phyloP scores from a whole-genome alignment of 2,113 vertebrate genomes.

The Electrona antarctica region DNA sequence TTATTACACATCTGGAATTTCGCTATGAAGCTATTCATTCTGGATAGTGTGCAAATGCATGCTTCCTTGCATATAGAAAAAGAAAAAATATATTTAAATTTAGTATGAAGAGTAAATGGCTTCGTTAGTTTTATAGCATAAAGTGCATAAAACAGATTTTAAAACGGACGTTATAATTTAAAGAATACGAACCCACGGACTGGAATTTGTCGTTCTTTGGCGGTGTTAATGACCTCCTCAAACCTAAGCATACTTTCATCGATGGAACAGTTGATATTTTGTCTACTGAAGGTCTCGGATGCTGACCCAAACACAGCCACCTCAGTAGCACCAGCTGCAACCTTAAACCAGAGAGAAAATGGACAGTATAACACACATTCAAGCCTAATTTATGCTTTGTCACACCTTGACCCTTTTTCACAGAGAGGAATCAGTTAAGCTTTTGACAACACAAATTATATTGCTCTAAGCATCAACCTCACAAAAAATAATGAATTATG shows the following conservation, averaged over 20 bases:
- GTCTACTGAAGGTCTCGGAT: conserved; percentile 90
- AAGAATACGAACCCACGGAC: conserved; percentile 86
- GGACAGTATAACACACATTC: conserved; percentile 9
- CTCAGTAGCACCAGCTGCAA: conserved; percentile 90
- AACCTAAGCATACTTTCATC: conserved; percentile 92
- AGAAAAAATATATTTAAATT: background rate
- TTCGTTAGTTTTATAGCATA: conserved; percentile 14
- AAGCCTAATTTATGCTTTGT: background rate
- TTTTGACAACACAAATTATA: too few relatives aligned
- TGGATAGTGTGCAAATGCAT: conserved; percentile 23
- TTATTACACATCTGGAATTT: conserved; percentile 67
- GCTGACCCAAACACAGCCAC: conserved; percentile 93
- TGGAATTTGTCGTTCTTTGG: conserved; percentile 85
- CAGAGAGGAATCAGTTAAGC: too few relatives aligned
- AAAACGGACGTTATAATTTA: conserved; percentile 14
- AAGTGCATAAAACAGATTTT: conserved; percentile 11
- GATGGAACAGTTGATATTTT: conserved; percentile 93
- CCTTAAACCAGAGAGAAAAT: conserved; percentile 70
- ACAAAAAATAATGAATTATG: conserved; percentile 20
- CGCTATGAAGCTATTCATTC: conserved; percentile 62
- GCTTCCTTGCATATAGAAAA: conserved; percentile 39
- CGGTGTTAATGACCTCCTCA: conserved; percentile 84
- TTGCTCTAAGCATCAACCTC: too few relatives aligned
- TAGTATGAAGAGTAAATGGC: conserved; percentile 3
- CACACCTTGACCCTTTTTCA: background rate